phyloP scores from a whole-genome alignment of 2,113 vertebrate species.

The Lota lota region DNA sequence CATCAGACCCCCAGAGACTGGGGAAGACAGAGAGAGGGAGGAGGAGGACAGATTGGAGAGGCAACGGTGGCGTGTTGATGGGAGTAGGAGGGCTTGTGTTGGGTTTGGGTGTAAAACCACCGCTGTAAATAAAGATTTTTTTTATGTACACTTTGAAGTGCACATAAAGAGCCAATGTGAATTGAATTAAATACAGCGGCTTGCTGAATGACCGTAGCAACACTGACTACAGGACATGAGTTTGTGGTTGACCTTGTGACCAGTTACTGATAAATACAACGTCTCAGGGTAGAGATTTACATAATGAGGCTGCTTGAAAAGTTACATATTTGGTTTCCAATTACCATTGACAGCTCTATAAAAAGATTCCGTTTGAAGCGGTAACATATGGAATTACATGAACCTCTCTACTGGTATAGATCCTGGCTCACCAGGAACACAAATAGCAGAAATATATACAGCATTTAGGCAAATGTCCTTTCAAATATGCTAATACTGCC shows the following conservation, averaged over 20 bases:
- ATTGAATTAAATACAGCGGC: no score
- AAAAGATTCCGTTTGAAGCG: neutral
- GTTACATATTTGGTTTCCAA: neutral
- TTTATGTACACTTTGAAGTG: no score
- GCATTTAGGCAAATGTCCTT: conserved; percentile 31
- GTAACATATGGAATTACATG: conserved; percentile 6
- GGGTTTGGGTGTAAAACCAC: no score
- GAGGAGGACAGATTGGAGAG: no score
- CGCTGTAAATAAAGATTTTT: no score
- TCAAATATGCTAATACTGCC: conserved; percentile 61
- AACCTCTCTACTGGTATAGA: conserved; percentile 6
- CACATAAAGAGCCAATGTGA: no score
- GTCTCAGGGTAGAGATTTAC: conserved; percentile 7
- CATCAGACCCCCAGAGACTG: no score
- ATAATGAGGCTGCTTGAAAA: conserved; percentile 3
- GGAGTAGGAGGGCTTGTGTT: no score
- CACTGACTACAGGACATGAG: no score
- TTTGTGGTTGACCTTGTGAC: conserved; percentile 15
- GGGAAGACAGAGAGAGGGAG: no score
- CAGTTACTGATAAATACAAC: neutral
- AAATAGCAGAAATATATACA: conserved; percentile 22
- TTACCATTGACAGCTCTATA: neutral
- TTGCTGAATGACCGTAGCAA: no score
- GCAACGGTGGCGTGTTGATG: no score
- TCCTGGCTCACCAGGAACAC: neutral